phyloP scores from a whole-genome alignment of 1,140 invertebrate species.

The Telenomus remus region DNA sequence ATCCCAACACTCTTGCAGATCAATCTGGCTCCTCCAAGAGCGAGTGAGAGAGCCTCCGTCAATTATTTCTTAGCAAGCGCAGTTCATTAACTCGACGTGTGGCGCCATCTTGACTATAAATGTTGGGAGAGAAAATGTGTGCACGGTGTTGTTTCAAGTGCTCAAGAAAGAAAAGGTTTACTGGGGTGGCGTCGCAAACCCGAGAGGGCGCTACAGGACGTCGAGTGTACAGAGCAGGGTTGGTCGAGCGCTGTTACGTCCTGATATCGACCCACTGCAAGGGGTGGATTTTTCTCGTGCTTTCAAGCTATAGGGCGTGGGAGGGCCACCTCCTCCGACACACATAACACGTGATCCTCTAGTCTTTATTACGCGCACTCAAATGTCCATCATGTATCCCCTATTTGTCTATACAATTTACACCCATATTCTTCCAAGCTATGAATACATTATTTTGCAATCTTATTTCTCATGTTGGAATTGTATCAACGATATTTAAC shows the following conservation, averaged over 20 bases:
- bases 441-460: too few species aligned
- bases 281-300: slow-evolving; percentile 71
- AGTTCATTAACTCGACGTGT: slow-evolving; percentile 45
- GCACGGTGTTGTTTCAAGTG: slow-evolving; percentile 55
- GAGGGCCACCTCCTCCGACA: slow-evolving; percentile 57
- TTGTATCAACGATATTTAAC: slow-evolving; percentile 8
- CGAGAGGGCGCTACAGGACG: slow-evolving; percentile 58
- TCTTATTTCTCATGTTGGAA: too few species aligned
- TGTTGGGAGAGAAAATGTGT: slow-evolving; percentile 63
- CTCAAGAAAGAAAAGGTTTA: slow-evolving; percentile 61
- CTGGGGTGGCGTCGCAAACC: slow-evolving; percentile 38
- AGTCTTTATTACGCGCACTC: slow-evolving; percentile 36
- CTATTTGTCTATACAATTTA: slow-evolving; percentile 31
- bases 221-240: slow-evolving; percentile 56
- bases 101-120: slow-evolving; percentile 69
- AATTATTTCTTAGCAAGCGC: background rate
- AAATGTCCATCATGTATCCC: slow-evolving; percentile 32
- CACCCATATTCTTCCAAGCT: too few species aligned
- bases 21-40: background rate
- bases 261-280: slow-evolving; percentile 72
- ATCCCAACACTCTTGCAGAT: too few species aligned
- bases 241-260: slow-evolving; percentile 60
- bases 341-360: slow-evolving; percentile 53
- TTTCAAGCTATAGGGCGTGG: slow-evolving; percentile 60
- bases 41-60: background rate